Base-by-base conservation (phyloP, 2,888 invertebrate species). In the Callyntrura guangdongensis region DNA sequence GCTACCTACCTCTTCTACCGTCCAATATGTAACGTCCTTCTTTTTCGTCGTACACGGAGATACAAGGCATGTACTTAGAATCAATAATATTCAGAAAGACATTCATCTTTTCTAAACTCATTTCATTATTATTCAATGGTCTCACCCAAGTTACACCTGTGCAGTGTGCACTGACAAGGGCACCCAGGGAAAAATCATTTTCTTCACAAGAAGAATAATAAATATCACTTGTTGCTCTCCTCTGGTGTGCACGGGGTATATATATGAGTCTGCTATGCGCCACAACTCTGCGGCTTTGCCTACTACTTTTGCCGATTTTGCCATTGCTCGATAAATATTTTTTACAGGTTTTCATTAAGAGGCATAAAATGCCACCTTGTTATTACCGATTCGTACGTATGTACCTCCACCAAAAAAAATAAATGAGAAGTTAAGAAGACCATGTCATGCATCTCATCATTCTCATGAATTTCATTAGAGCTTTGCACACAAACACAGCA, bases 391-490 rank as follows among this genome's bases (percentile, higher is more conserved):
- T 6, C 64, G 17, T 64, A 47, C 59, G 74, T 81, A 59, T 36
- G 14, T 25, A 79, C 56, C 20, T 22, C 12, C 14, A 82, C 59
- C 17, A 72, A 56, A 74, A 61, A 64, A 86, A 77, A 81, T 82
- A 90, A 90, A 90, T 90, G 82, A 90, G 53, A 90, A 87, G 64
- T 81, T 49, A 49, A 67, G 56, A 90, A 79, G 25, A 85, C 59
- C 81, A 86, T 79, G 85, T 67, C 81, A 82, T 91, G 87, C 91
- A 91, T 91, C 90, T 90, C 91, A 90, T 90, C 86, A 90, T 86
- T 86, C 56, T 89, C 90, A 86, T 91, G 91, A 91, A 91, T 91
- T 90, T 91, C 91, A 91, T 91, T 91, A 91, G 59, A 53, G 27
- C 59, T 36, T 45, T 59, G 11, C n/a, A 17, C 47, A 64, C 61